Conservation (phyloP, 2,888 invertebrate species). For the Listrodromus nycthemerus region DNA sequence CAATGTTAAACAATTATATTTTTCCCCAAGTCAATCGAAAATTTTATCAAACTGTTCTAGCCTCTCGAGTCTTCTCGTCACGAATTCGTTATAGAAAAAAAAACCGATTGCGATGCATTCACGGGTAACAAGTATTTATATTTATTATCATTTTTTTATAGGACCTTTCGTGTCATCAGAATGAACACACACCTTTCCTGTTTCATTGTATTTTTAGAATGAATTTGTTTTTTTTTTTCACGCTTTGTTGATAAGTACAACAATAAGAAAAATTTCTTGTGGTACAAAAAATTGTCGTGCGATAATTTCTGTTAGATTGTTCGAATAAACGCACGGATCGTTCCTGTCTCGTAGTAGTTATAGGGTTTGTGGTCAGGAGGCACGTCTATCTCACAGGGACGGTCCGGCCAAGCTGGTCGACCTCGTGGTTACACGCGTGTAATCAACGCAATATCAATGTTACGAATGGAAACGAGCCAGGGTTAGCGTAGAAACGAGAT, state of each 20-base stretch:
- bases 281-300: neutral
- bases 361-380: constrained; percentile 47
- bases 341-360: constrained; percentile 32
- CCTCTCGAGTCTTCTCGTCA: neutral
- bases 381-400: constrained; percentile 45
- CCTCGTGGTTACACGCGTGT: constrained; percentile 58
- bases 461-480: neutral
- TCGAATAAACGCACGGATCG: constrained; percentile 3
- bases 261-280: neutral
- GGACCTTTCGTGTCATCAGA: neutral
- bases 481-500: constrained; percentile 9
- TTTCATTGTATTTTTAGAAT: neutral
- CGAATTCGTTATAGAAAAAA: neutral
- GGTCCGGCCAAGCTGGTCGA: constrained; percentile 63
- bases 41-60: neutral
- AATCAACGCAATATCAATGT: constrained; percentile 35
- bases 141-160: neutral
- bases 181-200: neutral
- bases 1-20: neutral
- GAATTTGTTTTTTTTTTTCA: constrained; percentile 27
- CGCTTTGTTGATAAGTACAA: constrained; percentile 22
- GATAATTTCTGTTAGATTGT: neutral
- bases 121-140: neutral
- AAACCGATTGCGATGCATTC: neutral
- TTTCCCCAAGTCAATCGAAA: neutral